Evolutionary conservation across 2,888 invertebrate genomes (phyloP).

Genomic region (Lasioglossum villosulum): DNA sequence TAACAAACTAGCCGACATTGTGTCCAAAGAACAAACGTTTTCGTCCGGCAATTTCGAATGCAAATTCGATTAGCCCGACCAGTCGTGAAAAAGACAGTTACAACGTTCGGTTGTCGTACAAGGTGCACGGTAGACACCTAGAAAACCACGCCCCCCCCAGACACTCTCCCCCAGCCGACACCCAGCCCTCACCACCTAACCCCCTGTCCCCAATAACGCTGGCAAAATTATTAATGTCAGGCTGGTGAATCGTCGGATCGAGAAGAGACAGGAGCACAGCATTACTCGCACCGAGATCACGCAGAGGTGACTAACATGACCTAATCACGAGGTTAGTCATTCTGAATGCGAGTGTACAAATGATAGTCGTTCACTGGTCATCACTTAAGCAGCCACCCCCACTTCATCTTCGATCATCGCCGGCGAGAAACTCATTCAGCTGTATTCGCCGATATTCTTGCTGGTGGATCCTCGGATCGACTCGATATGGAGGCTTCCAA

Average conservation of each 20-base stretch:
- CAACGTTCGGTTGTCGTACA: constrained; percentile 27
- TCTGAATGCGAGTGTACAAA: constrained; percentile 57
- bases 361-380: constrained; percentile 28
- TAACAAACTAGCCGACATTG: not conserved
- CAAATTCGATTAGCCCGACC: not conserved
- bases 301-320: constrained; percentile 86
- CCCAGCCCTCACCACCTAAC: not conserved
- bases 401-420: not conserved
- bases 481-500: not conserved
- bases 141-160: not conserved
- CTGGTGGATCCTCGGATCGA: not conserved
- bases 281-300: constrained; percentile 89
- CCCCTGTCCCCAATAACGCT: constrained; percentile 18
- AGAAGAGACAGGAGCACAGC: constrained; percentile 89
- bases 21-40: not conserved
- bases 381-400: not conserved
- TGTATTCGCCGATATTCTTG: constrained; percentile 2
- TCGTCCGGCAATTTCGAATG: not conserved
- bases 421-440: constrained; percentile 5
- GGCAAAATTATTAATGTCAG: constrained; percentile 83
- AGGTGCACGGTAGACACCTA: not conserved
- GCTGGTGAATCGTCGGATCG: constrained; percentile 89
- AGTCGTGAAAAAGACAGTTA: constrained; percentile 59
- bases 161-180: not conserved
- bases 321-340: constrained; percentile 70